Evolutionary conservation across 1,140 invertebrate species (phyloP), one percentile per base, ranked within the genome.

Genomic region (Apocrypta bakeri): DNA sequence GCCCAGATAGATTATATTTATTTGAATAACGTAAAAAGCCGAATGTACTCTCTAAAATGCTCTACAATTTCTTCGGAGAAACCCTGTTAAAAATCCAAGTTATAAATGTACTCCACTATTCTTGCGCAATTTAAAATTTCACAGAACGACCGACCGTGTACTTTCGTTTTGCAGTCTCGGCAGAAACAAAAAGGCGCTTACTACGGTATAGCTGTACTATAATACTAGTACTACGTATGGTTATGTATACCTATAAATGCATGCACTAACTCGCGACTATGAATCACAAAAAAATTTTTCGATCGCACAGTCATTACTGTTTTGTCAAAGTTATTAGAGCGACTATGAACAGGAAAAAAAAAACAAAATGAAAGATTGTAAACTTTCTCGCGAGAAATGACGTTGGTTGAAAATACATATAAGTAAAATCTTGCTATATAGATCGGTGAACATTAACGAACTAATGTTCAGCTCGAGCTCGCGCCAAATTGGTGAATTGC

Each of bases 371-470:
- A 31, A 31, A 71, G 29, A 12, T 9, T 29, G 68, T 71, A 29
- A 25, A 11, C 33, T 25, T 25, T n/a, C n/a, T n/a, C n/a, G n/a
- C n/a, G n/a, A n/a, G n/a, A n/a, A n/a, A n/a, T n/a, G n/a, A n/a
- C n/a, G n/a, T n/a, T n/a, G n/a, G n/a, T n/a, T n/a, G n/a, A n/a
- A n/a, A n/a, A n/a, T n/a, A n/a, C n/a, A n/a, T n/a, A n/a, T n/a
- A n/a, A n/a, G n/a, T n/a, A n/a, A n/a, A n/a, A n/a, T n/a, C n/a
- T n/a, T n/a, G n/a, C n/a, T n/a, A n/a, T n/a, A n/a, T n/a, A n/a
- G n/a, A n/a, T n/a, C n/a, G n/a, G n/a, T n/a, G n/a, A 71, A 71
- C 37, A 71, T 71, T 71, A 71, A 71, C 33, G 64, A 12, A 4
- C 64, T 27, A 24, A 25, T 24, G n/a, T n/a, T n/a, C n/a, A 27